Conservation (phyloP, 2,888 invertebrate species). For the Folsomia candida region DNA sequence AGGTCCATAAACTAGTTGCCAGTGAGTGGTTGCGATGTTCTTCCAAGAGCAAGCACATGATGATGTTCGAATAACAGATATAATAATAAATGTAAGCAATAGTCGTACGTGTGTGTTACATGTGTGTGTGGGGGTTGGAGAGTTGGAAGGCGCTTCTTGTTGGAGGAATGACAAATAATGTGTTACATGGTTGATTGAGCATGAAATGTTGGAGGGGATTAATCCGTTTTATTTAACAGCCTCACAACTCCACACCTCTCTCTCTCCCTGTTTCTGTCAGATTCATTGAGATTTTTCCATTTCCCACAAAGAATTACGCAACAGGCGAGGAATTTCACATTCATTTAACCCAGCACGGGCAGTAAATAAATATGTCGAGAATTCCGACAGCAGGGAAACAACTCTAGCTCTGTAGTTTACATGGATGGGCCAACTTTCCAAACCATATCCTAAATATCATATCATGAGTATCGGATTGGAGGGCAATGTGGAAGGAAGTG, state of each 20-base stretch:
- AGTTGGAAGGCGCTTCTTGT: neutral
- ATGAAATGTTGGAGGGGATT: neutral
- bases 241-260: neutral
- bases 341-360: neutral
- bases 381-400: neutral
- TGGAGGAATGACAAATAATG: neutral
- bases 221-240: too few species aligned
- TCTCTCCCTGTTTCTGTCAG: neutral
- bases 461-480: too few species aligned
- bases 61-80: neutral
- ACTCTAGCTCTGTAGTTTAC: neutral
- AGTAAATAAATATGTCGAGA: constrained; percentile 2
- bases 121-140: neutral
- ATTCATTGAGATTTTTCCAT: neutral
- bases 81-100: too few species aligned
- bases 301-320: constrained; percentile 22
- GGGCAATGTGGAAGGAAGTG: neutral
- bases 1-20: too few species aligned
- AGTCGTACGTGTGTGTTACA: too few species aligned
- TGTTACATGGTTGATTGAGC: neutral
- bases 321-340: constrained; percentile 32
- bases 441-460: neutral
- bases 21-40: too few species aligned
- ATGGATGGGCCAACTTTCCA: neutral
- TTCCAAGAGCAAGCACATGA: neutral